These are phyloP conservation scores for Nomada fucata DNA, from an alignment of 2,888 invertebrate species.

Conservation along the genomic window DNA sequence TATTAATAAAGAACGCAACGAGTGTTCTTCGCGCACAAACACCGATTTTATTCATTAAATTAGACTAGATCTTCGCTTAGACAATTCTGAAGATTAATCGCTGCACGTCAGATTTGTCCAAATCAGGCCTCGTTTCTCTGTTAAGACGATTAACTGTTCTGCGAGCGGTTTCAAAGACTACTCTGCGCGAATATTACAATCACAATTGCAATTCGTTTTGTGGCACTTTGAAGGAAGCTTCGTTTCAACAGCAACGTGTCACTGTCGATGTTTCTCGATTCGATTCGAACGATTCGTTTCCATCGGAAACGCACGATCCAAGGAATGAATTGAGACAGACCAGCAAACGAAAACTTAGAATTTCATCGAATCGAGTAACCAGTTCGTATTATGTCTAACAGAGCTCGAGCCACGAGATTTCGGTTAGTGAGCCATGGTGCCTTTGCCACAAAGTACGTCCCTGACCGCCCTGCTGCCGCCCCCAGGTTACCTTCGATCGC, in stretches of 20 bases:
- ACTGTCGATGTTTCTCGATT: conserved; percentile 3
- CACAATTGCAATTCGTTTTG: conserved; percentile 33
- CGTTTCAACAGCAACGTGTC: conserved; percentile 10
- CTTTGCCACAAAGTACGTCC: conserved; percentile 83
- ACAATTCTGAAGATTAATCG: background rate
- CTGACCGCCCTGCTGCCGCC: conserved; percentile 82
- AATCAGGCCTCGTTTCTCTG: background rate
- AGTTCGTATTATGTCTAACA: background rate
- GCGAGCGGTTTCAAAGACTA: conserved; percentile 53
- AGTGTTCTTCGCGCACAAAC: conserved; percentile 18
- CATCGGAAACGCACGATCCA: background rate
- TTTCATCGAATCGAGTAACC: conserved; percentile 33
- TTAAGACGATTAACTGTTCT: conserved; percentile 1
- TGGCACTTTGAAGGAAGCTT: conserved; percentile 62
- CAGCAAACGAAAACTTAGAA: background rate
- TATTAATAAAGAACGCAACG: background rate
- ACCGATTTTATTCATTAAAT: too few relatives aligned
- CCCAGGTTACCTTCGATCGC: conserved; percentile 79
- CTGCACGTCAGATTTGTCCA: background rate
- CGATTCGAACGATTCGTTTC: background rate
- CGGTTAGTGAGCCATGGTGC: conserved; percentile 61
- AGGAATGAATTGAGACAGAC: background rate
- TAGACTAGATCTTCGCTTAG: too few relatives aligned
- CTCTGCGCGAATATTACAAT: conserved; percentile 41
- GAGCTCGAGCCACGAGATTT: conserved; percentile 50